These are phyloP conservation scores for Varecia variegata DNA, from an alignment of 2,797 vertebrate genomes.

Conservation along the genomic window DNA sequence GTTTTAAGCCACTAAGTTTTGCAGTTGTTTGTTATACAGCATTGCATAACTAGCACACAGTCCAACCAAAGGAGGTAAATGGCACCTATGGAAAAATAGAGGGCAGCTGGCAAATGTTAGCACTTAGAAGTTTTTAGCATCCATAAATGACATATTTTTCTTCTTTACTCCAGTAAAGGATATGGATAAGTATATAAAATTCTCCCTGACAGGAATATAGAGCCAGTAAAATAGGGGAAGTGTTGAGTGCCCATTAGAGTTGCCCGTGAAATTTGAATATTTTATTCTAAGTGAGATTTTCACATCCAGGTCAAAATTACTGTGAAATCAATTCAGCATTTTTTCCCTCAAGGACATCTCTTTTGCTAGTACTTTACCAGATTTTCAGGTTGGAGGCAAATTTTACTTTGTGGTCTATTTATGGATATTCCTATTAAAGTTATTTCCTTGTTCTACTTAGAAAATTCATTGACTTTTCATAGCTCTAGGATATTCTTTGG, in stretches of 20 bases:
- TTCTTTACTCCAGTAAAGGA: neutral
- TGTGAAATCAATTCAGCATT: neutral
- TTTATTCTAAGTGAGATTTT: slow-evolving; percentile 10
- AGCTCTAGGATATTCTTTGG: neutral
- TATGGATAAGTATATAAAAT: neutral
- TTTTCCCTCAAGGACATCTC: neutral
- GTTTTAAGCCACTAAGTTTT: neutral
- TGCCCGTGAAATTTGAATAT: neutral
- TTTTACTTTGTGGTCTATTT: neutral
- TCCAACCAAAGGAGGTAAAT: neutral
- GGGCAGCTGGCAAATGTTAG: neutral
- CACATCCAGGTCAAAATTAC: neutral
- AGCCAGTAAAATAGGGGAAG: neutral
- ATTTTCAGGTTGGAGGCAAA: neutral
- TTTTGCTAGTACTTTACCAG: neutral
- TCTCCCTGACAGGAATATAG: neutral
- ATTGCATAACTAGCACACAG: neutral
- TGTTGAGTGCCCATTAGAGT: neutral
- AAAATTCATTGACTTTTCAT: neutral
- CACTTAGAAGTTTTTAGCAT: neutral
- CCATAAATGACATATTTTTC: neutral
- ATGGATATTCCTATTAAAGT: neutral
- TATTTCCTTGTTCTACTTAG: neutral
- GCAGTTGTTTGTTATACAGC: neutral
- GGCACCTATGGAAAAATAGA: neutral